Conservation (phyloP, 2,797 vertebrate genomes). For the Otolemur crassicaudatus region DNA sequence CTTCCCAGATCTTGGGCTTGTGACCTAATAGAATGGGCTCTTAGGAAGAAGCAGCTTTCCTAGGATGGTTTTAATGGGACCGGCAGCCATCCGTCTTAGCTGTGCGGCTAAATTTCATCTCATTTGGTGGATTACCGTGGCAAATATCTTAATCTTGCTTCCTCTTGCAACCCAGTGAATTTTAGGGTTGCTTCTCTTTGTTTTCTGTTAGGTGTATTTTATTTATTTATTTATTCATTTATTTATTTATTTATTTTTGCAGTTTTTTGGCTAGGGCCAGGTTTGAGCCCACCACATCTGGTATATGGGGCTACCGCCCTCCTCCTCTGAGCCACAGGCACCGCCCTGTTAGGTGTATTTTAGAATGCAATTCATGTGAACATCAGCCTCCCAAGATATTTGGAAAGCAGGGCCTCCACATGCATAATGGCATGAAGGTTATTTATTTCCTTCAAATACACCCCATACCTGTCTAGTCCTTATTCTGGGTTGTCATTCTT, state of each 20-base stretch:
- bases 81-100: neutral
- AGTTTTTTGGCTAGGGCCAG: too few relatives aligned
- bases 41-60: neutral
- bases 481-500: neutral
- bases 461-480: neutral
- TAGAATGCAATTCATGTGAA: neutral
- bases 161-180: neutral
- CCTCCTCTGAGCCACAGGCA: too few relatives aligned
- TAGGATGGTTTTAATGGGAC: neutral
- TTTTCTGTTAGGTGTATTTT: neutral
- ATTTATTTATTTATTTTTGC: neutral
- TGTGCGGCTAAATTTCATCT: neutral
- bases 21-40: neutral
- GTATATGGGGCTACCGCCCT: too few relatives aligned
- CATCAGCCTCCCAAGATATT: neutral
- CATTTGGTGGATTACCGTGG: neutral
- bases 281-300: too few relatives aligned
- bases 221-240: too few relatives aligned
- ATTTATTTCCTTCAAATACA: neutral
- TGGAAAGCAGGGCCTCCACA: neutral
- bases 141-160: slow-evolving; percentile 23
- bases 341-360: neutral
- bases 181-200: neutral
- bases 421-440: neutral
- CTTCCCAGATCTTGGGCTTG: neutral